These are phyloP conservation scores for Zaprionus camerounensis DNA, from an alignment of 1,140 invertebrate genomes.

Conservation along the genomic window DNA sequence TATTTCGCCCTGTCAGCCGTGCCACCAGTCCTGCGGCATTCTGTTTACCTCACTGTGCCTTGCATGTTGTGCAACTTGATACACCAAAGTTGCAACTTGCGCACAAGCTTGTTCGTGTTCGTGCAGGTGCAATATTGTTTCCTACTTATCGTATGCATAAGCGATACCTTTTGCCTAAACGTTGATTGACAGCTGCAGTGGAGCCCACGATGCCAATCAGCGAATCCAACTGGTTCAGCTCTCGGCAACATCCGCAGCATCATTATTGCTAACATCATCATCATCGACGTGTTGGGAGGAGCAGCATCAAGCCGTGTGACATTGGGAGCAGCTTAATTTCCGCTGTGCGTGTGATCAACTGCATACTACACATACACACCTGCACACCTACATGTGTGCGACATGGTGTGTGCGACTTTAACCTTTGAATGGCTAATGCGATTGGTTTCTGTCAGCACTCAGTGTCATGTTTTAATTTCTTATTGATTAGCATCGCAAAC, in stretches of 20 bases:
- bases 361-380: not conserved
- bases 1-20: constrained; percentile 9
- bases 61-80: not conserved
- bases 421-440: constrained; percentile 57
- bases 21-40: not conserved
- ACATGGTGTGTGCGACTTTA: constrained; percentile 18
- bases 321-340: constrained; percentile 58
- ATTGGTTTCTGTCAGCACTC: constrained; percentile 43
- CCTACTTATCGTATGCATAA: constrained; percentile 4
- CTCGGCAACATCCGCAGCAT: constrained; percentile 3
- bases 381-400: not conserved
- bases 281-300: not conserved
- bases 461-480: constrained; percentile 45
- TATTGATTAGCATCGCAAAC: constrained; percentile 44
- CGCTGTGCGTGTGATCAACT: constrained; percentile 31
- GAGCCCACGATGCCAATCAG: constrained; percentile 10
- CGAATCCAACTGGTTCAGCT: constrained; percentile 33
- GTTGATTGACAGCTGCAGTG: constrained; percentile 37
- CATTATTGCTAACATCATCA: constrained; percentile 18
- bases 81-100: constrained; percentile 1
- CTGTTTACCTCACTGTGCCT: not conserved
- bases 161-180: constrained; percentile 22
- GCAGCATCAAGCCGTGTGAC: constrained; percentile 10
- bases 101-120: not conserved
- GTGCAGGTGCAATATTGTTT: constrained; percentile 8